Conservation (phyloP, 2,888 invertebrate genomes). For the Ditula angustiorana region DNA sequence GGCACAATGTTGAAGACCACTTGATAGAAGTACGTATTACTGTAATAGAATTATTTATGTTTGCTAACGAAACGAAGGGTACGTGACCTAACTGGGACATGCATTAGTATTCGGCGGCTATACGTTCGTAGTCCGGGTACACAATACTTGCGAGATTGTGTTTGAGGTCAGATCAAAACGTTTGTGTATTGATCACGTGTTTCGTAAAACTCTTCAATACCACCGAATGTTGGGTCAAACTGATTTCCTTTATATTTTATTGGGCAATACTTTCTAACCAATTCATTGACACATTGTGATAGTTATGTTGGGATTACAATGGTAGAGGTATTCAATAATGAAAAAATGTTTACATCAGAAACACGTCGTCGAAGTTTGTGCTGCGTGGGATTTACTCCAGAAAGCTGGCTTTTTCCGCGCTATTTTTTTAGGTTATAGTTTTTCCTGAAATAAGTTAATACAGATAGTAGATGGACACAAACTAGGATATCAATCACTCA, state of each 20-base stretch:
- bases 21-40: not conserved
- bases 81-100: constrained; percentile 27
- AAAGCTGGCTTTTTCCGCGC: too few relatives aligned
- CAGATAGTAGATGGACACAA: too few relatives aligned
- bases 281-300: too few relatives aligned
- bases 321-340: too few relatives aligned
- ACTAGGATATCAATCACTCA: too few relatives aligned
- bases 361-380: too few relatives aligned
- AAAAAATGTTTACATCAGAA: too few relatives aligned
- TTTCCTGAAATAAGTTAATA: too few relatives aligned
- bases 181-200: constrained; percentile 3
- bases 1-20: not conserved
- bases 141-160: not conserved
- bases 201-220: not conserved
- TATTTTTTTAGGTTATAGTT: too few relatives aligned
- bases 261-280: too few relatives aligned
- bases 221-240: not conserved
- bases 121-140: constrained; percentile 5
- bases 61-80: constrained; percentile 21
- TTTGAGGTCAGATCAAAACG: constrained; percentile 12
- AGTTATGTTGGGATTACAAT: too few relatives aligned
- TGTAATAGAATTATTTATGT: constrained; percentile 18
- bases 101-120: constrained; percentile 24
- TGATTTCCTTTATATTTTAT: not conserved
- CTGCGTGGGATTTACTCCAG: too few relatives aligned